Conservation (phyloP, 2,113 vertebrate genomes). For the Rhizomys pruinosus region DNA sequence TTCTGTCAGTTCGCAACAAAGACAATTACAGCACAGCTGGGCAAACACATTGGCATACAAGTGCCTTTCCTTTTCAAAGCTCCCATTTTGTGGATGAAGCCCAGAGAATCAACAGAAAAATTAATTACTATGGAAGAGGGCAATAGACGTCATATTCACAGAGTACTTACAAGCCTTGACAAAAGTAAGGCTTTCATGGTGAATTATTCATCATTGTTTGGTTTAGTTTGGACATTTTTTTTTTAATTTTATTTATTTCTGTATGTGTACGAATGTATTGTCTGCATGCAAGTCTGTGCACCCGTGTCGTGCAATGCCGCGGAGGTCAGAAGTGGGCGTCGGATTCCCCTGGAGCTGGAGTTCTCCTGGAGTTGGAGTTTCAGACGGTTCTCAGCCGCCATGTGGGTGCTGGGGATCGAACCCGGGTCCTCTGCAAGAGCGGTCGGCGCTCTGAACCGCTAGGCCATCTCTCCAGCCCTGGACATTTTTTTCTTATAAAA, state of each 20-base stretch:
- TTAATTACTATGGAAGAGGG: slow-evolving; percentile 63
- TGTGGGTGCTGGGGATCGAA: too few relatives aligned
- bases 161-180: slow-evolving; percentile 51
- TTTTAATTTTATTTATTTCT: too few relatives aligned
- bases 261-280: too few relatives aligned
- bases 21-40: slow-evolving; percentile 71
- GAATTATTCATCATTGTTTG: slow-evolving; percentile 61
- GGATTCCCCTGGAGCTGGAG: too few relatives aligned
- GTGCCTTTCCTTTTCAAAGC: slow-evolving; percentile 54
- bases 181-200: slow-evolving; percentile 35
- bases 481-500: background rate
- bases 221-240: background rate
- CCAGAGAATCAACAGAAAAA: slow-evolving; percentile 53
- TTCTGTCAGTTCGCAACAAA: slow-evolving; percentile 58
- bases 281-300: too few relatives aligned
- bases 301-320: too few relatives aligned
- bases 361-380: too few relatives aligned
- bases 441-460: too few relatives aligned
- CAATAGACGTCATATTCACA: slow-evolving; percentile 47
- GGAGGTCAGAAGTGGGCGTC: too few relatives aligned
- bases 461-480: too few relatives aligned
- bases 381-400: too few relatives aligned
- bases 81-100: slow-evolving; percentile 51
- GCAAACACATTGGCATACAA: slow-evolving; percentile 41
- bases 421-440: too few relatives aligned